Evolutionary conservation across 2,797 vertebrate genomes (phyloP).

Genomic region (Cuculus canorus): DNA sequence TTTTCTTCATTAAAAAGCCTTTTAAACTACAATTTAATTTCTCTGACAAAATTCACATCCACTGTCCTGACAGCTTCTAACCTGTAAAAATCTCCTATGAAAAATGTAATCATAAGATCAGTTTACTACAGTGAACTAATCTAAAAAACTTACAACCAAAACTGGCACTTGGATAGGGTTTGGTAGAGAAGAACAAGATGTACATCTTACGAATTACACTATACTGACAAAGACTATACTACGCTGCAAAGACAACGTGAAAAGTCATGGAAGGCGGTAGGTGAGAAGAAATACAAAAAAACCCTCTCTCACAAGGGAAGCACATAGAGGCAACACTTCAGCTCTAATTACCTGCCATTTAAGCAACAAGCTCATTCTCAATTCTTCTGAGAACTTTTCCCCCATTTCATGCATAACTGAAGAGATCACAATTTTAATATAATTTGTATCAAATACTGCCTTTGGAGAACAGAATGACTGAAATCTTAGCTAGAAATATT

Average conservation of each 20-base stretch:
- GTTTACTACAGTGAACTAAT: not conserved
- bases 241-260: not conserved
- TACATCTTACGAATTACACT: not conserved
- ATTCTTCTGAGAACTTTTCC: not conserved
- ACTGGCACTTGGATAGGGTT: not conserved
- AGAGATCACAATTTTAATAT: not conserved
- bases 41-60: not conserved
- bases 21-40: not conserved
- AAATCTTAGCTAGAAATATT: not conserved
- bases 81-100: not conserved
- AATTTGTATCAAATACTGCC: not conserved
- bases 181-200: not conserved
- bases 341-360: not conserved
- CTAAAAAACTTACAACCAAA: not conserved
- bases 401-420: not conserved
- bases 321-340: not conserved
- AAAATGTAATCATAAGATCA: not conserved
- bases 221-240: not conserved
- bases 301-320: not conserved
- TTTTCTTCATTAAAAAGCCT: not conserved
- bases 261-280: not conserved
- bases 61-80: not conserved
- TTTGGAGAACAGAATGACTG: not conserved
- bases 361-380: not conserved
- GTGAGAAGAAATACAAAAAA: not conserved